Percentiles rank a stretch among this genome's conserved stretches.
Conservation (phyloP, 1,140 invertebrate species). For the Drosophila mojavensis region DNA sequence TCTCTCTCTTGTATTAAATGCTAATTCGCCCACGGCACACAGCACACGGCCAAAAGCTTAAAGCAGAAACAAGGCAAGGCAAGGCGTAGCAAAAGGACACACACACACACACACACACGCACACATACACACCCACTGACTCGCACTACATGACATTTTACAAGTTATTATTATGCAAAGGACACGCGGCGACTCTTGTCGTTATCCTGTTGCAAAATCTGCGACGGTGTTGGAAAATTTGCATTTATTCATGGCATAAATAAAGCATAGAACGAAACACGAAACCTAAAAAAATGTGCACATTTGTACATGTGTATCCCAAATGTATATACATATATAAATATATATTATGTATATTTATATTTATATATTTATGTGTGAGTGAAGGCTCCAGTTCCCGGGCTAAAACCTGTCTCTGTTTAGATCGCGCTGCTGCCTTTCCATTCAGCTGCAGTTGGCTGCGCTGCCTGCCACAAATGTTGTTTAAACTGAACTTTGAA, state of each 20-base stretch:
- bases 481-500: constrained; percentile 40
- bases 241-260: constrained; percentile 81
- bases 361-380: background rate
- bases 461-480: constrained; percentile 50
- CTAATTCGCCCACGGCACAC: constrained; percentile 66
- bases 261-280: constrained; percentile 57
- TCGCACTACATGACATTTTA: constrained; percentile 75
- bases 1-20: constrained; percentile 62
- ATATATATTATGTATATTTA: too few species aligned
- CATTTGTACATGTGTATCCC: too few species aligned
- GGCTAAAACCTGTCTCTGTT: constrained; percentile 11
- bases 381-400: constrained; percentile 5
- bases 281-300: constrained; percentile 30
- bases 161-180: constrained; percentile 81
- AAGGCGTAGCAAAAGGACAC: constrained; percentile 22
- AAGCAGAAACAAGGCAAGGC: constrained; percentile 34
- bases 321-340: background rate
- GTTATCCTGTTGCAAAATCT: constrained; percentile 74
- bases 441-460: constrained; percentile 14
- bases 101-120: constrained; percentile 24
- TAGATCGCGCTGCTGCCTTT: background rate
- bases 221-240: constrained; percentile 73
- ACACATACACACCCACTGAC: constrained; percentile 14
- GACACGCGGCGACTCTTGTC: constrained; percentile 67
- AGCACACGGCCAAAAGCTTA: constrained; percentile 33